Base-by-base conservation (phyloP, 2,113 vertebrate genomes). In the Notechis scutatus region DNA sequence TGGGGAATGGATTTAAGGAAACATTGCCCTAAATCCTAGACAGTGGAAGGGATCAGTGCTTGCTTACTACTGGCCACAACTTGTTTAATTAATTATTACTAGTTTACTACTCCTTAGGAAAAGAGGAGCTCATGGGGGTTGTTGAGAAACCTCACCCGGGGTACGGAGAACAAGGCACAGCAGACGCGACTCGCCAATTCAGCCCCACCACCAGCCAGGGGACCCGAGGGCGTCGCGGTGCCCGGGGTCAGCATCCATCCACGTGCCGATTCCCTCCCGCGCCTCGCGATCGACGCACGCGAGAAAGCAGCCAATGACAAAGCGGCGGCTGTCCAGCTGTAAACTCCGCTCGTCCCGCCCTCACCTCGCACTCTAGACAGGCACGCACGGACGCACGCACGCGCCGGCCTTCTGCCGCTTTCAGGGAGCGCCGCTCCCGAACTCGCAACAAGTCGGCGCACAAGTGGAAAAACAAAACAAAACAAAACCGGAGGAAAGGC, bases 281-380 rank as follows among this genome's bases (percentile, higher is more conserved):
- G 93, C 54, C 34, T 4, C 57, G 93, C 90, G 81, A 52, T 59
- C 85, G 14, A 55, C 85, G 94, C 94, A 93, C 90, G 94, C 93
- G 89, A 92, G 94, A 93, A 92, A 81, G 26, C 93, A 64, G 47
- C 94, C 91, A 90, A 95, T 95, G 95, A 89, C 94, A 88, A 55
- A 39, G 74, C 59, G 59, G 94, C 93, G 52, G 59, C 42, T 3
- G 23, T 42, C 90, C 90, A 39, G 55, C 88, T 52, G 92, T 90
- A 93, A 93, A 90, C 94, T 94, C 55, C 87, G 26, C 20, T 21
- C 5, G 29, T 74, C 61, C 61, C 64, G 34, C 39, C 42, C 88
- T 54, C 92, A n/a, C 24, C 57, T 81, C 5, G 8, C 90, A 29
- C 54, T 26, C 57, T 81, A 5, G n/a, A 4, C 54, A 50, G 47